Percentiles rank a stretch among this genome's conserved stretches.
Evolutionary conservation across 92 coral and sea anemone genomes (phyloP).

Genomic region (Umimayanthus kanabou): DNA sequence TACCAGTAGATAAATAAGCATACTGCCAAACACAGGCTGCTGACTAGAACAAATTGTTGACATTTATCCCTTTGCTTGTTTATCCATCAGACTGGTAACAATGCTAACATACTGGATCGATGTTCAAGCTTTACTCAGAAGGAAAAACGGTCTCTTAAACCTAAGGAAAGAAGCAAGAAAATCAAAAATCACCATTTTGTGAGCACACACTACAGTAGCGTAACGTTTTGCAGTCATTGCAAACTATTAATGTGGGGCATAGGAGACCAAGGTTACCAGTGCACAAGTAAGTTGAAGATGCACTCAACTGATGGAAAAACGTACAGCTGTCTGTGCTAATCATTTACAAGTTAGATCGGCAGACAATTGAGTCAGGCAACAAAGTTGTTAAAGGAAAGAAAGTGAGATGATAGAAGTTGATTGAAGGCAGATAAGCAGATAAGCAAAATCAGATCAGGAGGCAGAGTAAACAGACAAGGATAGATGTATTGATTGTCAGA

Average conservation of each 20-base stretch:
- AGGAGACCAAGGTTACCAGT: conserved; percentile 96
- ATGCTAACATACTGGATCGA: conserved; percentile 79
- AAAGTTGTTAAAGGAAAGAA: too few relatives aligned
- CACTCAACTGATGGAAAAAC: neutral
- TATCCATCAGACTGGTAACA: conserved; percentile 54
- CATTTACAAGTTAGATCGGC: neutral
- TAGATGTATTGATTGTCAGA: too few relatives aligned
- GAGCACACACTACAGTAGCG: conserved; percentile 75
- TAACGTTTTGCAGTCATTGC: conserved; percentile 90
- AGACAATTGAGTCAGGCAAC: neutral
- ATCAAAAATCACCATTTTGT: conserved; percentile 82
- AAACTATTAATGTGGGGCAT: conserved; percentile 90
- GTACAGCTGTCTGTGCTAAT: neutral
- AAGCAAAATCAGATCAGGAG: neutral
- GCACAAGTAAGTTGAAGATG: conserved; percentile 73
- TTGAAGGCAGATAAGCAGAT: neutral
- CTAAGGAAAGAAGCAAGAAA: conserved; percentile 82
- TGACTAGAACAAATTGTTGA: neutral
- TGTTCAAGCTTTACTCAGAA: conserved; percentile 88
- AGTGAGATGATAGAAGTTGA: neutral
- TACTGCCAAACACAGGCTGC: too few relatives aligned
- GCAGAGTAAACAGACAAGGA: neutral
- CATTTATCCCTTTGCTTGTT: neutral
- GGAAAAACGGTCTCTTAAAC: conserved; percentile 76
- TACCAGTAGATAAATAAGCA: too few relatives aligned